Conservation (phyloP, 2,888 invertebrate species). For the Cheilosia soror region DNA sequence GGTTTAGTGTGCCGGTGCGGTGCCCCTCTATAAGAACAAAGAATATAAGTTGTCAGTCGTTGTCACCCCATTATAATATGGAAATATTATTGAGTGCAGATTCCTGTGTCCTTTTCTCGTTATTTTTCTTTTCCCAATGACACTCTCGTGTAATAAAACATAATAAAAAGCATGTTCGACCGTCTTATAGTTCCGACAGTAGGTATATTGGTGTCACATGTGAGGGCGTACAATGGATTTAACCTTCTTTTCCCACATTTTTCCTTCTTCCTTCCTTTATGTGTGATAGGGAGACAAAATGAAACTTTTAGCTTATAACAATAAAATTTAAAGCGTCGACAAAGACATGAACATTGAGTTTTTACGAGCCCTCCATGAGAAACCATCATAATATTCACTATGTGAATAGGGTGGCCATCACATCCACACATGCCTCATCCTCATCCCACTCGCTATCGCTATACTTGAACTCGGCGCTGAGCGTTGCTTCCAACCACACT, state of each 20-base stretch:
- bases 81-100: conserved; percentile 67
- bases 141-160: conserved; percentile 66
- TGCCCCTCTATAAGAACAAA: conserved; percentile 43
- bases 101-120: conserved; percentile 53
- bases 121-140: conserved; percentile 47
- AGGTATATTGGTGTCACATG: conserved; percentile 11
- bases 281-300: conserved; percentile 1
- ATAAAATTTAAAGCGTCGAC: conserved; percentile 50
- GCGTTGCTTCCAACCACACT: conserved; percentile 1
- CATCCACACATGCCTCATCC: neutral
- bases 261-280: neutral
- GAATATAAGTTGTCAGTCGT: conserved; percentile 65
- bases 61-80: conserved; percentile 70
- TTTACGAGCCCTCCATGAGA: conserved; percentile 27
- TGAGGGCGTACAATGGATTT: conserved; percentile 29
- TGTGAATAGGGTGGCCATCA: conserved; percentile 7
- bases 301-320: conserved; percentile 56
- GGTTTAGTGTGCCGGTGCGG: conserved; percentile 34
- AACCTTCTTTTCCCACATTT: conserved; percentile 15
- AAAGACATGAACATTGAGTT: conserved; percentile 25
- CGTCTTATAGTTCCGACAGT: conserved; percentile 27
- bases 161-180: conserved; percentile 55
- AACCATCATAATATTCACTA: conserved; percentile 33
- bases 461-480: neutral
- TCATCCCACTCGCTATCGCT: neutral